Base-by-base conservation (phyloP, 2,888 invertebrate genomes). In the Xanthia togata region DNA sequence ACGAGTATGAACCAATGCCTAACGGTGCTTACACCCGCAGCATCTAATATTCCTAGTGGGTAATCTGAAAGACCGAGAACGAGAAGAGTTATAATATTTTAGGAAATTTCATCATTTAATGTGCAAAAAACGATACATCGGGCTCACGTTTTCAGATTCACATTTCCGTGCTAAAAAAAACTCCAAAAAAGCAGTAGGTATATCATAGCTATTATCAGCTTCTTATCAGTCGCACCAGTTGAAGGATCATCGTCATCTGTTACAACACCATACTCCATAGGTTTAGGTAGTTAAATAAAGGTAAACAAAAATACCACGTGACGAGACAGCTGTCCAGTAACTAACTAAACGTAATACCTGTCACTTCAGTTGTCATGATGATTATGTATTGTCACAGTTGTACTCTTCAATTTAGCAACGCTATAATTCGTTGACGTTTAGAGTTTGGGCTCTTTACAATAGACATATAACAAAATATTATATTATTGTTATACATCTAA, bases 151-250 rank as follows among this genome's bases (percentile, higher is more conserved):
- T 41, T 8, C 14, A 38, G 4, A 71, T 38, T 60, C 59, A 65
- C 44, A 78, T 86, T 83, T 83, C 87, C 84, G 70, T 35, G 62
- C 26, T 50, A 23, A 71, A n/a, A 41, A 26, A 74, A n/a, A 20
- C 5, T n/a, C 1, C 11, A 31, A 41, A 74, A 64, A 62, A n/a
- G 4, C 4, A 8, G n/a, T 65, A 50, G 47, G 20, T 47, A 35
- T 3, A 14, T 53, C 14, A 26, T 14, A 65, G 35, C 35, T 73
- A 68, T 23, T 69, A 85, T 85, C 86, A 68, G 41, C 0, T 11
- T 11, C 44, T 85, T 81, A 82, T 82, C 82, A 38, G 53, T 31
- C 8, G 35, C 38, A 44, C 44, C 60, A 70, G 84, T 84, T 87
- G 71, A 79, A 84, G 84, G 76, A 79, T 79, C 80, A 76, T 47